These are phyloP conservation scores for Neogale vison DNA, from an alignment of 2,113 vertebrate species.

Conservation along the genomic window DNA sequence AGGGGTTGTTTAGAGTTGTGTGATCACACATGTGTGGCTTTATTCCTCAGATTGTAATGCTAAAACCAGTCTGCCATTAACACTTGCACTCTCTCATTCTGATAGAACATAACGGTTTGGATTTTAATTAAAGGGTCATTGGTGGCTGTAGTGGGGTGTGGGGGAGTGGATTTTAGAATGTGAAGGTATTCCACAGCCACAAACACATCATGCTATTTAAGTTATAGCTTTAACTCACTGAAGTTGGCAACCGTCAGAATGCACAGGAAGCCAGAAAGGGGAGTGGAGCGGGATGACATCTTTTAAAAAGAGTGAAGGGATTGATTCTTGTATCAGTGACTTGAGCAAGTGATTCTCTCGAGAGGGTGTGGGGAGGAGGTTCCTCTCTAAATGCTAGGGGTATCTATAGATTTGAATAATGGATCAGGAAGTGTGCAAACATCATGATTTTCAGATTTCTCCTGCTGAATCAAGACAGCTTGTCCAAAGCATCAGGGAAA, in stretches of 20 bases:
- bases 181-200: not conserved
- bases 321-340: slow-evolving; percentile 58
- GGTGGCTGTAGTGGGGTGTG: not conserved
- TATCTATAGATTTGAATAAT: slow-evolving; percentile 74
- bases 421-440: slow-evolving; percentile 68
- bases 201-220: not conserved
- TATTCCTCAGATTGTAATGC: not conserved
- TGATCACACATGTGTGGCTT: slow-evolving; percentile 34
- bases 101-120: slow-evolving; percentile 35
- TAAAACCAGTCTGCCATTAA: slow-evolving; percentile 51
- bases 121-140: slow-evolving; percentile 58
- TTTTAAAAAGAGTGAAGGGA: slow-evolving; percentile 25
- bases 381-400: slow-evolving; percentile 12
- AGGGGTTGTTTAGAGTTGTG: slow-evolving; percentile 9
- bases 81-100: slow-evolving; percentile 30
- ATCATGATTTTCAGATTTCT: slow-evolving; percentile 73
- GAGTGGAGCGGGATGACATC: not conserved
- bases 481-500: slow-evolving; percentile 62
- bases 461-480: slow-evolving; percentile 70
- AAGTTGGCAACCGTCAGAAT: not conserved
- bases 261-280: not conserved
- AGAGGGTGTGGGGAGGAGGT: not conserved
- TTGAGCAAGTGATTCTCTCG: slow-evolving; percentile 59
- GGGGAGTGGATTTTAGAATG: not conserved
- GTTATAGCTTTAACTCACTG: slow-evolving; percentile 43